Base-by-base conservation (phyloP, 2,888 invertebrate genomes). In the Alcis repandata region DNA sequence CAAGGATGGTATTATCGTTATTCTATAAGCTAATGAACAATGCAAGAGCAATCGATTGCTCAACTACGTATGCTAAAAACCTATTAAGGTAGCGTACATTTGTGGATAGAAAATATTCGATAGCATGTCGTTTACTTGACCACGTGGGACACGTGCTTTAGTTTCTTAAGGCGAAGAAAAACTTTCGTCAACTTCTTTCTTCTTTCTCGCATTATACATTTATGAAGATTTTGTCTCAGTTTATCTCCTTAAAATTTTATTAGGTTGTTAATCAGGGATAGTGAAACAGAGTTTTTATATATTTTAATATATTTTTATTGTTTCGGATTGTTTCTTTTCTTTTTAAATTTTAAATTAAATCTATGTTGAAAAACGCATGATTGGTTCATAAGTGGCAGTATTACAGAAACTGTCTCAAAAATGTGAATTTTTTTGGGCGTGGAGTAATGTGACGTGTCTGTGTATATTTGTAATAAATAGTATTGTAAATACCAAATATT, bases 401-500 rank as follows among this genome's bases (percentile, higher is more conserved):
- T 63, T 63, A 56, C 22, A 46, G 19, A 20, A 56, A 46, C 52
- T 66, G 71, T 67, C 69, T 70, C 70, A 63, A 72, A 69, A 54
- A 41, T 62, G 15, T 56, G n/a, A 43, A 32, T 13, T 43, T 4
- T 63, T 2, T 59, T 59, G 59, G 48, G 20, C 19, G 51, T 62
- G 54, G 45, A 46, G 45, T 45, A 49, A 59, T 38, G 60, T 67
- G 61, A 63, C 63, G 59, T 64, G 59, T 62, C 49, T 63, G 59
- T 69, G 40, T 69, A 65, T 68, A 57, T 59, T 62, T 65, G 51
- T 54, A 68, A 36, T 65, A 67, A 77, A 76, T 84, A 87, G 84
- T 86, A 87, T 87, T 85, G 78, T 82, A 74, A 69, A 81, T 78
- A 82, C 88, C 88, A 88, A 87, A 88, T 87, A 86, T 79, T 84